Conservation (phyloP, 2,888 invertebrate genomes). For the Eupsilia transversa region DNA sequence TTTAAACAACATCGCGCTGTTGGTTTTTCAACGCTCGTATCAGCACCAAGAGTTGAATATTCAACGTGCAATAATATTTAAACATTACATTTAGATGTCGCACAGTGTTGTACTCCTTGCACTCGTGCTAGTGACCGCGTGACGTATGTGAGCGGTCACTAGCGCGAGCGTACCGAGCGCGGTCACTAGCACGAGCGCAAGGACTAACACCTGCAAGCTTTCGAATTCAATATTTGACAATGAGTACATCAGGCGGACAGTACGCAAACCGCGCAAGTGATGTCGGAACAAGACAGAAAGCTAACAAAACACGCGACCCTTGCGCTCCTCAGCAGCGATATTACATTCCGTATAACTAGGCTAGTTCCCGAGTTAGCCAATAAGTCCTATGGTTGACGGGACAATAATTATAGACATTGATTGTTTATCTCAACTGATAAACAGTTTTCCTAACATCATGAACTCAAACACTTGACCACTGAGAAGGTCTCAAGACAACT, state of each 20-base stretch:
- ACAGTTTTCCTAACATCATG: neutral
- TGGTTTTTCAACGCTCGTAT: too few relatives aligned
- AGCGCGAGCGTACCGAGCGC: too few relatives aligned
- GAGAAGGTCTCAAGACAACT: neutral
- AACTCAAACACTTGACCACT: neutral
- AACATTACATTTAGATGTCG: too few relatives aligned
- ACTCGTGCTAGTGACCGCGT: too few relatives aligned
- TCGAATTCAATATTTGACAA: neutral
- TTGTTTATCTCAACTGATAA: neutral
- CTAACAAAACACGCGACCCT: neutral
- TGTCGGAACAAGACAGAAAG: neutral
- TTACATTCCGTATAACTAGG: neutral
- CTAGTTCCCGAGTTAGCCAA: neutral
- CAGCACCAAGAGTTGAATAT: too few relatives aligned
- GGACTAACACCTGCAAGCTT: neutral
- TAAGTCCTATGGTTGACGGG: too few relatives aligned
- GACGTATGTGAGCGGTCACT: too few relatives aligned
- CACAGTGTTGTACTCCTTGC: too few relatives aligned
- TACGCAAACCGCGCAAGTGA: neutral
- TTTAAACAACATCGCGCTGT: too few relatives aligned
- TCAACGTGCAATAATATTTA: too few relatives aligned
- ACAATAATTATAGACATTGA: neutral
- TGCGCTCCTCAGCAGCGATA: too few relatives aligned
- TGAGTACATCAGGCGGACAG: neutral
- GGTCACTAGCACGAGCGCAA: too few relatives aligned